Conservation (phyloP, 2,888 invertebrate species). For the Sepioteuthis lessoniana region DNA sequence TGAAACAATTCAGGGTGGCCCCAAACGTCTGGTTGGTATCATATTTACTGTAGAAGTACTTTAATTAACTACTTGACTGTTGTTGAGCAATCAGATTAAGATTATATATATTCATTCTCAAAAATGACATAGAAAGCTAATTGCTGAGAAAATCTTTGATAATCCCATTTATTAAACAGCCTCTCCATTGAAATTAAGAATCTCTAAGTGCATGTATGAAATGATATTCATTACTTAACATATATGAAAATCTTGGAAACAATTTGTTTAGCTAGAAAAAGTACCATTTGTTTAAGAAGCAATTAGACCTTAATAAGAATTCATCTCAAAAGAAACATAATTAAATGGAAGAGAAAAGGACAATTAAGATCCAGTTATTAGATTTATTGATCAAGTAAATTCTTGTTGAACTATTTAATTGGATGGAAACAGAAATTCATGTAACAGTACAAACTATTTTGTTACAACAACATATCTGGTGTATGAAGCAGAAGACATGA, state of each 20-base stretch:
- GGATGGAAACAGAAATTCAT: background rate
- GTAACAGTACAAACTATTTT: background rate
- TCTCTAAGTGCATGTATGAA: too few relatives aligned
- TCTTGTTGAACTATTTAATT: background rate
- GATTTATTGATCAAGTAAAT: background rate
- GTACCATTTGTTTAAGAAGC: background rate
- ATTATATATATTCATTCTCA: too few relatives aligned
- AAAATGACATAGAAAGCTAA: too few relatives aligned
- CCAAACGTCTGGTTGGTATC: too few relatives aligned
- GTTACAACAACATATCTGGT: too few relatives aligned
- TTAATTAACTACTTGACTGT: too few relatives aligned
- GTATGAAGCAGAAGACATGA: background rate
- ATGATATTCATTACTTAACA: background rate
- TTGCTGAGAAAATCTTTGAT: too few relatives aligned
- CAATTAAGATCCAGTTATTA: background rate
- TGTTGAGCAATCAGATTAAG: too few relatives aligned
- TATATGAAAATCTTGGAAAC: background rate
- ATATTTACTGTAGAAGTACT: too few relatives aligned
- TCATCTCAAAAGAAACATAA: background rate
- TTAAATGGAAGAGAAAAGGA: background rate
- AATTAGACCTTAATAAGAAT: background rate
- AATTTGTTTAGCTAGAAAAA: background rate
- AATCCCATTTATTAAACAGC: too few relatives aligned
- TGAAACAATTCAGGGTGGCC: too few relatives aligned
- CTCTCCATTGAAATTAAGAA: too few relatives aligned